Percentiles rank a stretch among this genome's conserved stretches.
Evolutionary conservation across 1,140 invertebrate species (phyloP).

Genomic region (Odontomachus brunneus): DNA sequence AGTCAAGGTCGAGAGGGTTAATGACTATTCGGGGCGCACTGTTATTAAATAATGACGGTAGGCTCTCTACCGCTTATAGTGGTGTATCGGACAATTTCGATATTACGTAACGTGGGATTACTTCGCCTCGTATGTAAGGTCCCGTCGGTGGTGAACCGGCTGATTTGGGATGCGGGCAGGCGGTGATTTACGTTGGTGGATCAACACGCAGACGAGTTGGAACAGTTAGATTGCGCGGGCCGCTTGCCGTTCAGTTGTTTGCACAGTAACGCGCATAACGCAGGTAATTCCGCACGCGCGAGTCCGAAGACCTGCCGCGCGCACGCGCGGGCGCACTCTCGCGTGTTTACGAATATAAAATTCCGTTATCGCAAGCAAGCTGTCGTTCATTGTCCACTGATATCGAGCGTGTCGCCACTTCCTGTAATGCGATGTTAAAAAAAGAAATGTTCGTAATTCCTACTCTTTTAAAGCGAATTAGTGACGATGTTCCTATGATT

Average conservation of each 20-base stretch:
- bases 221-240: conserved; percentile 42
- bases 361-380: conserved; percentile 13
- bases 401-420: background rate
- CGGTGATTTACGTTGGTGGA: conserved; percentile 50
- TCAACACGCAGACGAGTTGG: conserved; percentile 37
- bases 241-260: conserved; percentile 31
- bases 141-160: conserved; percentile 22
- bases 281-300: conserved; percentile 8
- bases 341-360: conserved; percentile 24
- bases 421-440: background rate
- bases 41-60: conserved; percentile 43
- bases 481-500: too few species aligned
- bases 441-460: background rate
- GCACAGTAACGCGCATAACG: conserved; percentile 33
- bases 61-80: conserved; percentile 4
- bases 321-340: too few species aligned
- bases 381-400: background rate
- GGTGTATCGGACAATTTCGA: conserved; percentile 16
- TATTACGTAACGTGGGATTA: conserved; percentile 35
- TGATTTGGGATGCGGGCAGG: conserved; percentile 44
- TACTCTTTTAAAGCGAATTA: too few species aligned
- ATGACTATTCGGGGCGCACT: conserved; percentile 7
- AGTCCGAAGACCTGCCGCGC: background rate
- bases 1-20: conserved; percentile 10
- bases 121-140: conserved; percentile 9